phyloP scores from a whole-genome alignment of 2,888 invertebrate genomes.

The Automeris io region DNA sequence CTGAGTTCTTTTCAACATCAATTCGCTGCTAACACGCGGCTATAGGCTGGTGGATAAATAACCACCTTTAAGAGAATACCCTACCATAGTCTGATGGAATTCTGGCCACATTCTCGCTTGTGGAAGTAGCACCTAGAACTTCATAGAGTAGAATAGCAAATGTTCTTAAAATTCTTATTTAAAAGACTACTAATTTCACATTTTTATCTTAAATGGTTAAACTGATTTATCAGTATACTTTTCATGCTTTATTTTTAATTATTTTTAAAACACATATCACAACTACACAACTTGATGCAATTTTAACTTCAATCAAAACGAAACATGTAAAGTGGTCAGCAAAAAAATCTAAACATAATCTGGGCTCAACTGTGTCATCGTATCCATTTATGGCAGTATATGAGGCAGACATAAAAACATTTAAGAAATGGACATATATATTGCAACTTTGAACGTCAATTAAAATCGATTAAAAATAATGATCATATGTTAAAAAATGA shows the following conservation, averaged over 20 bases:
- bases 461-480: background rate
- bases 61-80: no score
- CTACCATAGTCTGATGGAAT: no score
- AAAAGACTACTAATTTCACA: no score
- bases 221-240: no score
- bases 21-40: no score
- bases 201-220: no score
- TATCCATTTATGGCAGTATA: conserved; percentile 18
- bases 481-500: background rate
- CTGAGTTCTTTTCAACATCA: no score
- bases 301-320: background rate
- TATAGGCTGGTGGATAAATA: no score
- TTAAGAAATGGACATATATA: background rate
- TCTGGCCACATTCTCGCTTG: no score
- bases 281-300: background rate
- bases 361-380: conserved; percentile 19
- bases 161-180: no score
- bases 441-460: background rate
- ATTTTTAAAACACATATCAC: background rate
- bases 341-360: conserved; percentile 7
- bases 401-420: conserved; percentile 13
- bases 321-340: background rate
- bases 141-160: no score
- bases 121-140: no score
- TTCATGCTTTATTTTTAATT: background rate